These are phyloP conservation scores for Nemoura dubitans DNA, from an alignment of 2,888 invertebrate genomes.

Conservation along the genomic window DNA sequence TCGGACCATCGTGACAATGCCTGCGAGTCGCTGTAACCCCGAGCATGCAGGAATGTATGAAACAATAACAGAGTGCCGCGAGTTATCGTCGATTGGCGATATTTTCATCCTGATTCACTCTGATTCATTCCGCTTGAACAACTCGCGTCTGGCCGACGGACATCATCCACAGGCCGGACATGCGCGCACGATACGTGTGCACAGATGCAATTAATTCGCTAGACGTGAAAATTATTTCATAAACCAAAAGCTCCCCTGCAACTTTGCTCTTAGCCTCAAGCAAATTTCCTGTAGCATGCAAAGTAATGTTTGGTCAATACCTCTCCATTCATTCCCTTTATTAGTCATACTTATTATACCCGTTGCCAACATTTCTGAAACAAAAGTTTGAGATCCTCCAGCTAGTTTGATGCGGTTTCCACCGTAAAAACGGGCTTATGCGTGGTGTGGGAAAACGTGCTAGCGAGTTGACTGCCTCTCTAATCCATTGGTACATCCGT, in stretches of 20 bases:
- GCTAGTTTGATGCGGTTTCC: not conserved
- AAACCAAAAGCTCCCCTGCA: not conserved
- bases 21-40: too few species aligned
- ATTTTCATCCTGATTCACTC: not conserved
- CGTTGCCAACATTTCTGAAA: not conserved
- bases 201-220: not conserved
- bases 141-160: not conserved
- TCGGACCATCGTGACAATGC: too few species aligned
- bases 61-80: not conserved
- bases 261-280: not conserved
- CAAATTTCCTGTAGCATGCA: not conserved
- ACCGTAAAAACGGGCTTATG: not conserved
- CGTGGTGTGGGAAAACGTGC: not conserved
- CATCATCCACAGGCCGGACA: not conserved
- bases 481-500: not conserved
- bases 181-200: not conserved
- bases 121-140: not conserved
- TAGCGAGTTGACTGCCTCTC: not conserved
- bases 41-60: not conserved
- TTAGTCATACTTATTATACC: not conserved
- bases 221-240: not conserved
- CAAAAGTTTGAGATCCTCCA: not conserved
- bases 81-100: not conserved
- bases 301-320: constrained; percentile 7
- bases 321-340: not conserved